Evolutionary conservation across 2,888 invertebrate species (phyloP).

Genomic region (Leptura quadrifasciata): DNA sequence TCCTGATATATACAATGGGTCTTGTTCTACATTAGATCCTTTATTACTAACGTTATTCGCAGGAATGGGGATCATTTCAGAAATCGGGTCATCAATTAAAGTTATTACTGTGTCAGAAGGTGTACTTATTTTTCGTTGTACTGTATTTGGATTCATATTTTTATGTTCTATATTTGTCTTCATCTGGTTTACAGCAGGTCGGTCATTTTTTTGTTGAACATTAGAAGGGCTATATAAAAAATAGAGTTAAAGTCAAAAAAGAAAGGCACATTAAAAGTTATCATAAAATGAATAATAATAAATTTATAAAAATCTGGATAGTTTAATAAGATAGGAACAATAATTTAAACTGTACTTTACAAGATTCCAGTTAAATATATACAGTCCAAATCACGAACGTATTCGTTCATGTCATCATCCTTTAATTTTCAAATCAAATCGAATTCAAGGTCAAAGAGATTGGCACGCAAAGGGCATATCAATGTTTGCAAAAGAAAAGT

Average conservation of each 20-base stretch:
- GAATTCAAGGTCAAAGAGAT: no score
- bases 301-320: no score
- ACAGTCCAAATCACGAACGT: no score
- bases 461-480: no score
- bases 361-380: no score
- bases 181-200: neutral
- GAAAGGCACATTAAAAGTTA: no score
- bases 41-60: neutral
- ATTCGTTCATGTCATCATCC: no score
- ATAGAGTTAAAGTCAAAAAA: neutral
- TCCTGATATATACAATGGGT: conserved; percentile 20
- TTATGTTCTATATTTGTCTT: neutral
- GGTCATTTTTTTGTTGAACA: neutral
- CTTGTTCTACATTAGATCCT: neutral
- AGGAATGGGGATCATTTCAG: conserved; percentile 16
- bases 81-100: neutral
- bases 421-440: no score
- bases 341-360: no score
- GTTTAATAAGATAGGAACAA: no score
- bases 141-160: neutral
- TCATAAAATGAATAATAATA: no score
- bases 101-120: neutral
- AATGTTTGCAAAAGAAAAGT: no score
- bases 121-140: neutral
- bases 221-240: neutral